Base-by-base conservation (phyloP, 2,888 invertebrate species). In the Panzeria rudis region DNA sequence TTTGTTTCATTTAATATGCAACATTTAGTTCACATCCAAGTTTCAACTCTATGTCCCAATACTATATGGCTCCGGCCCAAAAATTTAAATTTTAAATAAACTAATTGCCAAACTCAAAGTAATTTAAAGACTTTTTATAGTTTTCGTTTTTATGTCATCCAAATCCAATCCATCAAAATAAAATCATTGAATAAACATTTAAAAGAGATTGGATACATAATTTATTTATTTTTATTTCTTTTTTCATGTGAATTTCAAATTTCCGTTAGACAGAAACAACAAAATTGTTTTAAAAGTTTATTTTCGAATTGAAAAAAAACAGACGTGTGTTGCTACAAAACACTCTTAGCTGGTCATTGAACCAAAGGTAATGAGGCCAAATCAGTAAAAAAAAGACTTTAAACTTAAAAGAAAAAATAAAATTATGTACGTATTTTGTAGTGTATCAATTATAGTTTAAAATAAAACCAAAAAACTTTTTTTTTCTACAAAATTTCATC, bases 321-420 rank as follows among this genome's bases (percentile, higher is more conserved):
- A 56, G 47, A 75, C 72, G 56, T 66, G 52, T 41, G 50, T 59
- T 23, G 68, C 47, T 20, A 44, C 11, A n/a, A 68, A 68, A 52
- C 15, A 41, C 56, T 56, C n/a, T 41, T 29, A 44, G 29, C 56
- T 64, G 82, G 85, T 82, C 82, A 75, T 66, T 85, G 82, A 82
- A 82, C 83, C 32, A 15, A 7, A 66, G 44, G 62, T 78, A 85
- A 82, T 85, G 78, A 71, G 85, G 85, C 68, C 82, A 85, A 82
- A 44, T 47, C 35, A 38, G 5, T 59, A 0, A 59, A 76, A 59
- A 32, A 32, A 56, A 29, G 6, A 7, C 20, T 66, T 66, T 20
- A 66, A 50, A 64, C 15, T 66, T 17, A 35, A 50, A 47, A 29
- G 2, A 35, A 59, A 59, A 59, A 59, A 32, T 20, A 35, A 59